Conservation (phyloP, 2,113 vertebrate species). For the Aphelocoma coerulescens region DNA sequence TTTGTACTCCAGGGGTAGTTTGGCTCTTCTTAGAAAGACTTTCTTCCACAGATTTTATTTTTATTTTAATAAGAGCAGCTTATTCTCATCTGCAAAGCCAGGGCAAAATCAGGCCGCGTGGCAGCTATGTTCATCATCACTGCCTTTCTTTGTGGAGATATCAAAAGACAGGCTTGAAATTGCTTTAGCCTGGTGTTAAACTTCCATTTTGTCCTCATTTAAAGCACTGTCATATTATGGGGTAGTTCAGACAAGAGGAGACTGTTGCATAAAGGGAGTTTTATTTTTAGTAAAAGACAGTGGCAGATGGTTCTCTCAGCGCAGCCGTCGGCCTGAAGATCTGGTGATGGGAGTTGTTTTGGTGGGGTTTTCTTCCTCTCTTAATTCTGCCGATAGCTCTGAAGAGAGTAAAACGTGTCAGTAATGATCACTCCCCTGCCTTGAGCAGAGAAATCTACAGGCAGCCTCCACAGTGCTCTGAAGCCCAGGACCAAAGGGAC, state of each 20-base stretch:
- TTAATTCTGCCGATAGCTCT: constrained; percentile 79
- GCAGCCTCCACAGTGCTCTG: not conserved
- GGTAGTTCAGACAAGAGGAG: not conserved
- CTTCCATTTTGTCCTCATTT: not conserved
- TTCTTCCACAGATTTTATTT: not conserved
- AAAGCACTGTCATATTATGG: not conserved
- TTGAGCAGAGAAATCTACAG: not conserved
- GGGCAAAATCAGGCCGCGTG: not conserved
- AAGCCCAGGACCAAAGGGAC: not conserved
- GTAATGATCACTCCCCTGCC: not conserved
- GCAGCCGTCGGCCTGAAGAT: constrained; percentile 66
- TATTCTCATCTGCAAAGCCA: not conserved
- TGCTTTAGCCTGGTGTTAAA: not conserved
- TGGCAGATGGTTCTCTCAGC: constrained; percentile 51
- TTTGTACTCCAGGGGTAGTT: not conserved
- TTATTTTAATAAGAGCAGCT: not conserved
- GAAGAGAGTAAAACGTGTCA: not conserved
- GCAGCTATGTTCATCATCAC: not conserved
- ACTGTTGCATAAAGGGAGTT: not conserved
- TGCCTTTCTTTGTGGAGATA: not conserved
- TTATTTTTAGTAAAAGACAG: constrained; percentile 28
- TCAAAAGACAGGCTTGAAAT: not conserved
- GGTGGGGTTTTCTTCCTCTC: constrained; percentile 87
- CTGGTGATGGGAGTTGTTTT: constrained; percentile 90
- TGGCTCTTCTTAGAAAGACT: not conserved